Percentiles rank a stretch among this genome's conserved stretches.
phyloP scores from a whole-genome alignment of 2,888 invertebrate species.

The Xestobium rufovillosum region DNA sequence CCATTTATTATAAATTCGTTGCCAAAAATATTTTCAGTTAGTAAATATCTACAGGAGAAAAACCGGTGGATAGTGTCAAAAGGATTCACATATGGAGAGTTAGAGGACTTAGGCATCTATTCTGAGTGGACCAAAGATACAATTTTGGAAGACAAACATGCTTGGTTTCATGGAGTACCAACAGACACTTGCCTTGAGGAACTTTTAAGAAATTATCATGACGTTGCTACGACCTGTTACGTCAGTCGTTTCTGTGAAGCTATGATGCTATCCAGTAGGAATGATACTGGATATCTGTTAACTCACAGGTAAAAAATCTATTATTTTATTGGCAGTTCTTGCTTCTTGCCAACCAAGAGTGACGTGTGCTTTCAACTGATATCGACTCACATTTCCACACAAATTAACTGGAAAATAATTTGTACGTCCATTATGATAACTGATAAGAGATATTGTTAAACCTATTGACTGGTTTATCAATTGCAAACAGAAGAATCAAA shows the following conservation, averaged over 20 bases:
- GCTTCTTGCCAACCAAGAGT: not conserved
- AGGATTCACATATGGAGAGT: slow-evolving; percentile 12
- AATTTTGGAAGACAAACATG: slow-evolving; percentile 25
- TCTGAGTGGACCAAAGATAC: slow-evolving; percentile 26
- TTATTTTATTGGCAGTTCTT: slow-evolving; percentile 4
- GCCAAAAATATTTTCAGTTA: slow-evolving; percentile 20
- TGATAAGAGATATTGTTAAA: too few relatives aligned
- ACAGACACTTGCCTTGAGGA: slow-evolving; percentile 30
- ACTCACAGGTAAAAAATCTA: slow-evolving; percentile 28
- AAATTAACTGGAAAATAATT: too few relatives aligned
- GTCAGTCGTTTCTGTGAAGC: slow-evolving; percentile 25
- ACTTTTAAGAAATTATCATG: slow-evolving; percentile 23
- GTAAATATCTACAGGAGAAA: slow-evolving; percentile 19
- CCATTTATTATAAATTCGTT: slow-evolving; percentile 21
- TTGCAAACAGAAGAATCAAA: too few relatives aligned
- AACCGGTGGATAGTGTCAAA: slow-evolving; percentile 23
- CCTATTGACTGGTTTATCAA: too few relatives aligned
- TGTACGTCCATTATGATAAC: too few relatives aligned
- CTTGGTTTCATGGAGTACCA: slow-evolving; percentile 26
- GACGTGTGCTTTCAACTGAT: not conserved
- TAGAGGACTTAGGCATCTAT: slow-evolving; percentile 26
- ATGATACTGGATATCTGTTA: slow-evolving; percentile 30
- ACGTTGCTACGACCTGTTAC: slow-evolving; percentile 19
- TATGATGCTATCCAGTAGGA: slow-evolving; percentile 27
- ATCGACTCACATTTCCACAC: too few relatives aligned